Base-by-base conservation (phyloP, 2,888 invertebrate species). In the Mythimna vitellina region DNA sequence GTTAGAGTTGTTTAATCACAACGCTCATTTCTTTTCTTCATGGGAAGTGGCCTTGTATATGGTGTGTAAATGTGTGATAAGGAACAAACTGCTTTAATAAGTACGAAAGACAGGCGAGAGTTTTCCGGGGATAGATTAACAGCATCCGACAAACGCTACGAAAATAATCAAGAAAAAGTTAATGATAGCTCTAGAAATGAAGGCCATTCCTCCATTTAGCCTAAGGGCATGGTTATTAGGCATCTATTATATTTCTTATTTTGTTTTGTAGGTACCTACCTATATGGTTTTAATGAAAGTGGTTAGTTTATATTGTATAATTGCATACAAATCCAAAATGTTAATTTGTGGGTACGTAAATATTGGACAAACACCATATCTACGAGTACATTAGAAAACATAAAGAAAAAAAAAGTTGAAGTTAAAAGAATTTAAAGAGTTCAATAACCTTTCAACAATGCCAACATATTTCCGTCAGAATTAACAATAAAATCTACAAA, bases 121-220 rank as follows among this genome's bases (percentile, higher is more conserved):
- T 3, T 70, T 80, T 25, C 51, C 25, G 7, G 14, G n/a, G 22
- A 29, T 9, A 9, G 63, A 80, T 64, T 65, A 81, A 80, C 69
- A 70, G 46, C 56, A 69, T 80, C 81, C 81, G 78, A 66, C 81
- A 78, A 56, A n/a, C 3, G 9, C 8, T 35, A 10, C 42, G 0
- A 42, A 17, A 53, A 62, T 42, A 80, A 68, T 67, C 54, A 53
- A 7, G 14, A 53, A 42, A 42, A 42, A 42, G 51, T 29, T 57
- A n/a, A 58, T 25, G n/a, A 14, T 57, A 20, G 8, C 42, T 22
- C 22, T 14, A 49, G 20, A 35, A 46, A 49, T 22, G 12, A 32
- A 32, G 3, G 25, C 3, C 7, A 29, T 0, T 4, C 0, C 14
- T 49, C 12, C 2, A 46, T 0, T 61, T 61, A 46, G 4, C 17